Evolutionary conservation across 2,797 vertebrate genomes (phyloP), one percentile per base, ranked within the genome.

Genomic region (Botia kubotai): DNA sequence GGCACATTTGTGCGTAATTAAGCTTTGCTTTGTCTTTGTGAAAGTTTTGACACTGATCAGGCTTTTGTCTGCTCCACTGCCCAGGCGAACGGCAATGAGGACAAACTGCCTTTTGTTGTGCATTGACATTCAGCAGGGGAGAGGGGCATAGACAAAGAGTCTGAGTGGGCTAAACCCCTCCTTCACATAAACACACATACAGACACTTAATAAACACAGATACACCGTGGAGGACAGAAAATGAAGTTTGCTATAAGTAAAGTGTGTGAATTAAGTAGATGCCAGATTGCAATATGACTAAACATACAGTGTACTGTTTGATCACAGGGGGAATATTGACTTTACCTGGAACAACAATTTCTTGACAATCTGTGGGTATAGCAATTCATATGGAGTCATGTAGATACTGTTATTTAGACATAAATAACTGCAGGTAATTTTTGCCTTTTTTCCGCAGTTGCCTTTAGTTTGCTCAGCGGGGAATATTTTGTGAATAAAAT

Each of bases 1-100:
- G 72, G 67, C 79, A 71, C 65, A 72, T 83, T 84, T 84, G 86
- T 83, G 69, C 23, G 76, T 75, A 84, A 85, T 85, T 87, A 84
- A 83, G 77, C 73, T 16, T 17, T 79, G 58, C 86, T 78, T 87
- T 87, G 80, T 87, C 60, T 87, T 58, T 72, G 46, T 62, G 43
- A 87, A 83, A 82, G 75, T 76, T 76, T 57, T 46, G 60, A 72
- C 70, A 82, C 66, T 77, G 82, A 83, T 85, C 65, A 77, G 63
- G 65, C 72, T 78, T 79, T 84, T 85, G 84, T 82, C 57, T 80
- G 74, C 36, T 16, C 53, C 39, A 53, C 60, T 80, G 70, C 33
- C 62, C 78, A 78, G 53, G 19, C 43, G 6, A 74, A 68, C 53
- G 23, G 70, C 70, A 78, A 67, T 65, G 39, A 72, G 70, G 82